Conservation (phyloP, 2,113 vertebrate species). For the Cyanistes caeruleus region DNA sequence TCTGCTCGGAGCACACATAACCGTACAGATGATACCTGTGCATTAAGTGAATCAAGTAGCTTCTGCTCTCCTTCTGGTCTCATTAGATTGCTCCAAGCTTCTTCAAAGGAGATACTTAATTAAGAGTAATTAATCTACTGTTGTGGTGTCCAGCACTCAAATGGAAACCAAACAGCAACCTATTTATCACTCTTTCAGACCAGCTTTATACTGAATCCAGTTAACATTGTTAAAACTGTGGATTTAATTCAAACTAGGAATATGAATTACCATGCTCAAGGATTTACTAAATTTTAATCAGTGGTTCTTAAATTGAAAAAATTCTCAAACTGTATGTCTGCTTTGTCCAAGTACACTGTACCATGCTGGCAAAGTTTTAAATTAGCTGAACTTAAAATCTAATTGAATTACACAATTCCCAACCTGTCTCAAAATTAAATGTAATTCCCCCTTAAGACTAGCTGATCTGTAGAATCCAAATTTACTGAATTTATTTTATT, state of each 20-base stretch:
- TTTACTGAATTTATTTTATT: neutral
- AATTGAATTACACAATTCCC: neutral
- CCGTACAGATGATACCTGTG: conserved; percentile 5
- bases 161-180: neutral
- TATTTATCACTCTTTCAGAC: conserved; percentile 36
- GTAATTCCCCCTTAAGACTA: neutral
- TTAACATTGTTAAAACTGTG: neutral
- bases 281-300: conserved; percentile 4
- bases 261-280: neutral
- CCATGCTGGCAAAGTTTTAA: neutral
- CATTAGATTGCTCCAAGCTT: conserved; percentile 35
- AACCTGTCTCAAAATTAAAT: neutral
- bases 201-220: neutral
- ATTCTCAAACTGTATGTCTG: neutral
- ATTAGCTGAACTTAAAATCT: neutral
- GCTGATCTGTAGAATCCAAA: neutral
- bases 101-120: conserved; percentile 40
- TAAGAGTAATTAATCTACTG: conserved; percentile 31
- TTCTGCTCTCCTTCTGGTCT: neutral
- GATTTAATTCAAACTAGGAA: neutral
- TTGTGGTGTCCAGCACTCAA: neutral
- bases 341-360: neutral
- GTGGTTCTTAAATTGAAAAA: neutral
- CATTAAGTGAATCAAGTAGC: neutral
- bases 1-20: neutral